Evolutionary conservation across 1,140 invertebrate species (phyloP).

Genomic region (Carposina sasakii): DNA sequence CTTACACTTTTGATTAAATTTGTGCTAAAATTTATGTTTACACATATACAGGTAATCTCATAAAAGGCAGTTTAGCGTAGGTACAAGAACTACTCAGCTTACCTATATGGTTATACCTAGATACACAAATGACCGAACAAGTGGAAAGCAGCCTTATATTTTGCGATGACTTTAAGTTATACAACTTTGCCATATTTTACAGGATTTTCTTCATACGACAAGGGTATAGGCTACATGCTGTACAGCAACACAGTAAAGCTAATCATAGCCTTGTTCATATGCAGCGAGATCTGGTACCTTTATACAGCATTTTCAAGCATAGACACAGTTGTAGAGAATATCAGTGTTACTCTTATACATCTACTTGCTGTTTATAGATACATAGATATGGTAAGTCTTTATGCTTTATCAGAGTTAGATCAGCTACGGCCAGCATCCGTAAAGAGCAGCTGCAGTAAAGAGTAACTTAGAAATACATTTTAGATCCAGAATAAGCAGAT

Average conservation of each 20-base stretch:
- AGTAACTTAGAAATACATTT: too few relatives aligned
- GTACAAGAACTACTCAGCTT: too few relatives aligned
- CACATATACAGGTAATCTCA: too few relatives aligned
- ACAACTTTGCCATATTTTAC: too few relatives aligned
- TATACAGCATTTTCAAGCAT: slow-evolving; percentile 22
- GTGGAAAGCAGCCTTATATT: too few relatives aligned
- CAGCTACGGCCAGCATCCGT: not conserved
- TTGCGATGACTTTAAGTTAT: too few relatives aligned
- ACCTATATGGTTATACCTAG: too few relatives aligned
- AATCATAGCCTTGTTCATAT: slow-evolving; percentile 31
- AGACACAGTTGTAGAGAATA: slow-evolving; percentile 35
- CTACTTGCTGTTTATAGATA: slow-evolving; percentile 40
- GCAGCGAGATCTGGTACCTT: slow-evolving; percentile 36
- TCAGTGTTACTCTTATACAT: slow-evolving; percentile 40
- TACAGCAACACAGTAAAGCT: slow-evolving; percentile 36
- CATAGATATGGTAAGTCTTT: slow-evolving; percentile 40
- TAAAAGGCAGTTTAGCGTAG: too few relatives aligned
- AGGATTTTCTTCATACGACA: slow-evolving; percentile 36
- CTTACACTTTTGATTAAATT: too few relatives aligned
- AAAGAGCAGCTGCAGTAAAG: not conserved
- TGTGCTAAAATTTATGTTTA: too few relatives aligned
- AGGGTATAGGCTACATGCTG: slow-evolving; percentile 23
- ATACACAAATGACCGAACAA: too few relatives aligned
- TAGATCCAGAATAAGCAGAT: slow-evolving; percentile 28
- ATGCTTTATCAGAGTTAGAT: slow-evolving; percentile 5